Percentiles rank a stretch among this genome's conserved stretches.
Evolutionary conservation across 2,113 vertebrate genomes (phyloP).

Genomic region (Ceuthmochares aereus): DNA sequence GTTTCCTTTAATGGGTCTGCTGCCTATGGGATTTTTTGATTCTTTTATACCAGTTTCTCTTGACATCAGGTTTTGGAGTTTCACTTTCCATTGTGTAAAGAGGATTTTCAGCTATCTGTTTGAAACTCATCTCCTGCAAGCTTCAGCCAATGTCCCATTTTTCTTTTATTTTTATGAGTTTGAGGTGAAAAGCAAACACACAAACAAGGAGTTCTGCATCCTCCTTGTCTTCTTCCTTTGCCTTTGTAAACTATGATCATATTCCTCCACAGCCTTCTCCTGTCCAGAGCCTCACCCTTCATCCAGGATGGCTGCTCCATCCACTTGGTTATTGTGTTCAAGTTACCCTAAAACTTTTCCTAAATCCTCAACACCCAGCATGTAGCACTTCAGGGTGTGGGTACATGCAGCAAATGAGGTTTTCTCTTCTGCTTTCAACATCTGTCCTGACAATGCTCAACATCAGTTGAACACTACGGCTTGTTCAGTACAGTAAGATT

Average conservation of each 20-base stretch:
- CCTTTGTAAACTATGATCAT: not conserved
- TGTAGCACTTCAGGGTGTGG: not conserved
- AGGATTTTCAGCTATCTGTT: not conserved
- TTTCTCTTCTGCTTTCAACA: not conserved
- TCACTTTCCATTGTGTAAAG: not conserved
- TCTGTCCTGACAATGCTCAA: not conserved
- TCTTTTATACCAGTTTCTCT: not conserved
- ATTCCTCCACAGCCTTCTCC: not conserved
- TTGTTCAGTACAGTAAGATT: not conserved
- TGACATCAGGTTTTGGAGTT: not conserved
- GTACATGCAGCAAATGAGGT: fast-evolving
- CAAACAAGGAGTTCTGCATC: not conserved
- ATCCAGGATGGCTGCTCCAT: not conserved
- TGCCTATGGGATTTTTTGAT: not conserved
- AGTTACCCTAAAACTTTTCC: not conserved
- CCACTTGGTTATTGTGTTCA: not conserved
- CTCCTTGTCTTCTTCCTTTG: not conserved
- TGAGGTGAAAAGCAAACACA: not conserved
- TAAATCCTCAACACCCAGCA: not conserved
- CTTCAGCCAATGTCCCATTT: not conserved
- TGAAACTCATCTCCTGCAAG: not conserved
- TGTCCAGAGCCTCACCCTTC: not conserved
- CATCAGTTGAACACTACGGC: not conserved
- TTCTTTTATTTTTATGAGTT: not conserved
- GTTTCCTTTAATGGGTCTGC: not conserved